phyloP scores from a whole-genome alignment of 1,140 invertebrate species.

The Tribolium madens region DNA sequence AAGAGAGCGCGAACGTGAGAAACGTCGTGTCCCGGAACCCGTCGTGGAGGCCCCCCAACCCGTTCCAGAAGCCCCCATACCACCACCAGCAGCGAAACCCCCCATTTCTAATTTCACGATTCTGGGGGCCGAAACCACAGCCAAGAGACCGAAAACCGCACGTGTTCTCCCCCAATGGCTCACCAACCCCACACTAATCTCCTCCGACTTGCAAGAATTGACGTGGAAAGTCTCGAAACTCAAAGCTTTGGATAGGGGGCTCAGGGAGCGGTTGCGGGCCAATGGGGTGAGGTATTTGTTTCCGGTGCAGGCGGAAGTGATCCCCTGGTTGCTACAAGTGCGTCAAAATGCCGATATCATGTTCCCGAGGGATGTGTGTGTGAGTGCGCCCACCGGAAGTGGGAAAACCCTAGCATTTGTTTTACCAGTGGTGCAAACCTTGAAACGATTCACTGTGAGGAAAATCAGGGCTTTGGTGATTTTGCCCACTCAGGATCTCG shows the following conservation, averaged over 20 bases:
- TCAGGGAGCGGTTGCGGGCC: slow-evolving; percentile 75
- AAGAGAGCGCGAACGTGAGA: slow-evolving; percentile 50
- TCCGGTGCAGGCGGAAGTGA: slow-evolving; percentile 86
- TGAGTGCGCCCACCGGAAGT: slow-evolving; percentile 97
- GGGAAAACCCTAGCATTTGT: slow-evolving; percentile 97
- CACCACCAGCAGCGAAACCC: background rate
- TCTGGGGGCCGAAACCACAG: slow-evolving; percentile 55
- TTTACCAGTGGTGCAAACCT: slow-evolving; percentile 88
- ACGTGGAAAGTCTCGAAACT: slow-evolving; percentile 72
- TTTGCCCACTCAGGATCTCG: slow-evolving; percentile 92
- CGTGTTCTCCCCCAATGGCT: slow-evolving; percentile 90
- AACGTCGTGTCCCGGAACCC: slow-evolving; percentile 46
- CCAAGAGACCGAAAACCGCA: slow-evolving; percentile 59
- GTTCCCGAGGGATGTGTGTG: slow-evolving; percentile 91
- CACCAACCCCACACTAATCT: slow-evolving; percentile 81
- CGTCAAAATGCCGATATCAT: slow-evolving; percentile 71
- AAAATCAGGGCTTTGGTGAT: slow-evolving; percentile 88
- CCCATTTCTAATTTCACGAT: slow-evolving; percentile 58
- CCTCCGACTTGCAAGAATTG: slow-evolving; percentile 75
- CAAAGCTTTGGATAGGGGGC: slow-evolving; percentile 70
- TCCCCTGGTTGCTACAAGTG: slow-evolving; percentile 82
- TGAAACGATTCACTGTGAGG: slow-evolving; percentile 68
- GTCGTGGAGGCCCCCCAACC: slow-evolving; percentile 49
- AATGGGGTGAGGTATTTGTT: slow-evolving; percentile 87
- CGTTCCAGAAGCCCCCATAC: too few species aligned